A percentile compares a stretch with the other conserved stretches of the same genome.
These are phyloP conservation scores for Entomobrya multifasciata DNA, from an alignment of 2,888 invertebrate species.

Conservation along the genomic window DNA sequence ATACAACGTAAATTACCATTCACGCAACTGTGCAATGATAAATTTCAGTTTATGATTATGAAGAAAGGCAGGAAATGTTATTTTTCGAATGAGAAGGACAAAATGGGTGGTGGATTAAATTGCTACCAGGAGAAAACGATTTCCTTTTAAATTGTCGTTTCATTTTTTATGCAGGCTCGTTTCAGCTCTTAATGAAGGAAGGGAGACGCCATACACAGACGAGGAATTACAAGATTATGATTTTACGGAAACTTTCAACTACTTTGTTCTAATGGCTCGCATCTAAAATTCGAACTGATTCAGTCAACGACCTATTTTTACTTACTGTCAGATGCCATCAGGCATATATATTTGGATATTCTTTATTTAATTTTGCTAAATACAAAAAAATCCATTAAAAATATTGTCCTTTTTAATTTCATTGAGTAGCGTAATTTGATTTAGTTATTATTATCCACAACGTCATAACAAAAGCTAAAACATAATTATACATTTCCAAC, in stretches of 20 bases:
- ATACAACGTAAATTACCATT: too few relatives aligned
- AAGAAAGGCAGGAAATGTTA: neutral
- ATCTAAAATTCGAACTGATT: constrained; percentile 23
- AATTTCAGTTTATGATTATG: neutral
- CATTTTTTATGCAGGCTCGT: constrained; percentile 28
- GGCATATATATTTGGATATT: too few relatives aligned
- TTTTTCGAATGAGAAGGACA: too few relatives aligned
- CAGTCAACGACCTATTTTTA: too few relatives aligned
- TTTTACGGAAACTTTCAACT: constrained; percentile 51
- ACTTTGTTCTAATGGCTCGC: constrained; percentile 64
- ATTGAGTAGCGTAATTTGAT: too few relatives aligned
- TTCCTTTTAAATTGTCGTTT: neutral
- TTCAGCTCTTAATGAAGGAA: constrained; percentile 53
- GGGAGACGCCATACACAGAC: constrained; percentile 23
- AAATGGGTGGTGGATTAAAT: too few relatives aligned
- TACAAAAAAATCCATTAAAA: too few relatives aligned
- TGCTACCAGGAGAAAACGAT: neutral
- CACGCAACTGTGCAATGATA: neutral
- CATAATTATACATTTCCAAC: neutral
- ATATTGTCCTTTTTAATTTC: too few relatives aligned
- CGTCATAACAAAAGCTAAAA: neutral
- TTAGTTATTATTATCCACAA: too few relatives aligned
- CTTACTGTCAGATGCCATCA: neutral
- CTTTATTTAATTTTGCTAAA: too few relatives aligned
- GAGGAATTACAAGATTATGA: constrained; percentile 43